These are phyloP conservation scores for Ardeotis arabs DNA, from an alignment of 2,113 vertebrate species.

Conservation along the genomic window DNA sequence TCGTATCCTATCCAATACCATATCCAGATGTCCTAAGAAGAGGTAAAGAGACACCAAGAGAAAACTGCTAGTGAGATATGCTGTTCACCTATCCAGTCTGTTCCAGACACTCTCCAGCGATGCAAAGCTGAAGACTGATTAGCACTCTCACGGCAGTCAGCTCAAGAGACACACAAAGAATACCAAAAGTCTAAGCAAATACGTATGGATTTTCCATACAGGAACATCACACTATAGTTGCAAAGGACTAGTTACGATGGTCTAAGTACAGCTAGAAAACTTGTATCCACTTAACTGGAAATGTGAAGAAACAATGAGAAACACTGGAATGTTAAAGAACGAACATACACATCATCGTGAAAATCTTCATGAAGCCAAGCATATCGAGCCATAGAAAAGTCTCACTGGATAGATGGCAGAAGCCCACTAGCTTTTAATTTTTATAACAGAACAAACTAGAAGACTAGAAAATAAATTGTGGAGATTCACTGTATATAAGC, in stretches of 20 bases:
- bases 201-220: neutral
- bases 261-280: neutral
- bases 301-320: neutral
- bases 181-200: neutral
- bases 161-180: neutral
- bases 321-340: neutral
- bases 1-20: neutral
- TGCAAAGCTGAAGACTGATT: neutral
- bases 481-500: neutral
- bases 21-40: neutral
- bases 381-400: neutral
- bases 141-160: rapidly evolving
- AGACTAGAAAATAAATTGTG: neutral
- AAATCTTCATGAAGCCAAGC: neutral
- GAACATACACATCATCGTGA: neutral
- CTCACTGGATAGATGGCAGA: neutral
- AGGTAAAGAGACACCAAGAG: neutral
- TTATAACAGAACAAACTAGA: neutral
- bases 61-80: neutral
- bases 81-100: neutral
- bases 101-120: neutral
- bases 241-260: neutral
- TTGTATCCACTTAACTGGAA: neutral
- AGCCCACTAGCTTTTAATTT: neutral
- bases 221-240: neutral